Evolutionary conservation across 2,113 vertebrate species (phyloP).

Genomic region (Coptodon bakossiorum): DNA sequence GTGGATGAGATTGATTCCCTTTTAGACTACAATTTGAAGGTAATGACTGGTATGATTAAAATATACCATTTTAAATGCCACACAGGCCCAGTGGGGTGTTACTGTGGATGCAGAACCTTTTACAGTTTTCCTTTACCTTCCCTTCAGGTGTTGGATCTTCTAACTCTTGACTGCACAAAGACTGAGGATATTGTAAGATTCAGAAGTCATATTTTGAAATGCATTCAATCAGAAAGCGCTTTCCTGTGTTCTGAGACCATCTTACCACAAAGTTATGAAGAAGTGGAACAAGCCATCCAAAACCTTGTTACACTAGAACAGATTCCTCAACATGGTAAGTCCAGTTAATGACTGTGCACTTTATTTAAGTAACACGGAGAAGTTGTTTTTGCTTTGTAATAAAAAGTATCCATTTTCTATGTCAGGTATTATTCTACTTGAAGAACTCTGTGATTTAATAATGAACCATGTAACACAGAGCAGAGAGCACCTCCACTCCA

Average conservation of each 20-base stretch:
- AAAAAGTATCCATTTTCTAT: neutral
- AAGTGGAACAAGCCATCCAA: neutral
- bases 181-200: neutral
- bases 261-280: neutral
- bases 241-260: neutral
- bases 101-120: neutral
- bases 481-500: neutral
- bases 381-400: neutral
- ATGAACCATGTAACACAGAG: neutral
- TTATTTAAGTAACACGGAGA: neutral
- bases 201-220: neutral
- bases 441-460: neutral
- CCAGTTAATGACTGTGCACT: neutral
- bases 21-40: neutral
- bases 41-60: neutral
- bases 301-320: neutral
- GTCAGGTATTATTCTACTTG: neutral
- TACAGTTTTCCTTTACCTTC: neutral
- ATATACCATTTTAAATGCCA: neutral
- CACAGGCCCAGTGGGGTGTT: neutral
- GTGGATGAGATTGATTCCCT: slow-evolving; percentile 15
- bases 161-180: neutral
- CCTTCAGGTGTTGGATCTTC: neutral
- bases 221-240: neutral
- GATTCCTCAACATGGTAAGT: slow-evolving; percentile 6